These are phyloP conservation scores for Oryzias javanicus DNA, from an alignment of 2,113 vertebrate species.

Conservation along the genomic window DNA sequence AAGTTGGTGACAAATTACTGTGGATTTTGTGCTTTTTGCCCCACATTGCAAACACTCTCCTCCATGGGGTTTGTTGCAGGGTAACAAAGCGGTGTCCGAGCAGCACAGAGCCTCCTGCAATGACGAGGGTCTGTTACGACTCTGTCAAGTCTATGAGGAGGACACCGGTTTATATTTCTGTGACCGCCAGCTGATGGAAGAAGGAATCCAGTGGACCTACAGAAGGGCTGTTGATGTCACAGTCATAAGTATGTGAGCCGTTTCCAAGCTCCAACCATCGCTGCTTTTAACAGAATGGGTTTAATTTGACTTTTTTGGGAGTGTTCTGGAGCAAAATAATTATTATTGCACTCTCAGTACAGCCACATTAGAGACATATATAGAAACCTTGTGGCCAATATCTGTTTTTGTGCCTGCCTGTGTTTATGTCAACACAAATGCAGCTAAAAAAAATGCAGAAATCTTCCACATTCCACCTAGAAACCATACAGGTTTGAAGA, in stretches of 20 bases:
- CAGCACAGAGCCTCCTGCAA: rapidly evolving
- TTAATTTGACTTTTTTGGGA: too few species aligned
- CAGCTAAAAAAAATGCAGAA: too few species aligned
- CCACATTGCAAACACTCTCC: not conserved
- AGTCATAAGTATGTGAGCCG: constrained; percentile 50
- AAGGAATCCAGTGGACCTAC: constrained; percentile 68
- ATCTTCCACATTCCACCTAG: too few species aligned
- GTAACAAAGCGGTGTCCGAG: not conserved
- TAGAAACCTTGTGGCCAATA: too few species aligned
- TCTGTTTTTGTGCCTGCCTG: too few species aligned
- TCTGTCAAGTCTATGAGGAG: constrained; percentile 43
- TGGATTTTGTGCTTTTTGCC: not conserved
- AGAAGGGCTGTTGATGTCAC: constrained; percentile 72
- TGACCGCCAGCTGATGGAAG: constrained; percentile 68
- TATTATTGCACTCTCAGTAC: too few species aligned
- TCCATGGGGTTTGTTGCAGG: constrained; percentile 30
- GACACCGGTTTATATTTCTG: constrained; percentile 79
- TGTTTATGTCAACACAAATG: too few species aligned
- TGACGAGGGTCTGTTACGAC: constrained; percentile 37
- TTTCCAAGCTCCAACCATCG: too few species aligned
- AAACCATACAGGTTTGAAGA: too few species aligned
- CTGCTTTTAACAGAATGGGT: too few species aligned
- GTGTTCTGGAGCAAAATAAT: too few species aligned
- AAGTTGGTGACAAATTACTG: not conserved
- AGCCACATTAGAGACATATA: too few species aligned